These are phyloP conservation scores for Arbacia lixula DNA, from an alignment of 53 echinoderm and acorn worm species.

Conservation along the genomic window DNA sequence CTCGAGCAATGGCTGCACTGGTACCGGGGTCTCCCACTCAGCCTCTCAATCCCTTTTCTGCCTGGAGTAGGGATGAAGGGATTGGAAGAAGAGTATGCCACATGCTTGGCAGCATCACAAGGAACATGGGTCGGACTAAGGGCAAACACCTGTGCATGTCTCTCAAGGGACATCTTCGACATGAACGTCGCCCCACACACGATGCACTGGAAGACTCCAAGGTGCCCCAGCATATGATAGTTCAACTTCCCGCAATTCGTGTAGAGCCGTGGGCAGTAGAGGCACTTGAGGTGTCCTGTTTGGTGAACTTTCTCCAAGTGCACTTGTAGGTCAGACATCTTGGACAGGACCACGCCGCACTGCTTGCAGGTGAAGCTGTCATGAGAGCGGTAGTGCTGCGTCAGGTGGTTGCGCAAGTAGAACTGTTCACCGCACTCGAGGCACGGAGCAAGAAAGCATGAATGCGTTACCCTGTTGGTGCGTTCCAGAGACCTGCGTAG, in stretches of 20 bases:
- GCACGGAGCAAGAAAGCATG: no score
- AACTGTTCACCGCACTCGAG: constrained; percentile 19
- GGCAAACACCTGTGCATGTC: not conserved
- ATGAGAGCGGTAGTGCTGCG: constrained; percentile 6
- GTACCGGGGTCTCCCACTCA: no score
- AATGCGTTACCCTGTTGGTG: no score
- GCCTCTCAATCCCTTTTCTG: no score
- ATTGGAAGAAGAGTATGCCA: constrained; percentile 4
- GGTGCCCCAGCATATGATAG: constrained; percentile 45
- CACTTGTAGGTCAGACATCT: not conserved
- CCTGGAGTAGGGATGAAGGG: constrained; percentile 1
- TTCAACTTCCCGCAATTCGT: not conserved
- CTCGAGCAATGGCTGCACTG: no score
- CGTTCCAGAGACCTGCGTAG: no score
- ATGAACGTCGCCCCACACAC: constrained; percentile 13
- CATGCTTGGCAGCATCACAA: not conserved
- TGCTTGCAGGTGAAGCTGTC: constrained; percentile 11
- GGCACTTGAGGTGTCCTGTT: not conserved
- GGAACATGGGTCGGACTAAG: no score
- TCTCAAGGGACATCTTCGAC: constrained; percentile 3
- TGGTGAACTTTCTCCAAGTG: not conserved
- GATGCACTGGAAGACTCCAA: constrained; percentile 41
- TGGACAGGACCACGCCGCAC: constrained; percentile 5
- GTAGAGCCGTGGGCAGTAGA: constrained; percentile 20
- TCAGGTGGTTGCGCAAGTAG: constrained; percentile 3